Evolutionary conservation across 1,140 invertebrate genomes (phyloP).

Genomic region (Lutraria rhynchaena): DNA sequence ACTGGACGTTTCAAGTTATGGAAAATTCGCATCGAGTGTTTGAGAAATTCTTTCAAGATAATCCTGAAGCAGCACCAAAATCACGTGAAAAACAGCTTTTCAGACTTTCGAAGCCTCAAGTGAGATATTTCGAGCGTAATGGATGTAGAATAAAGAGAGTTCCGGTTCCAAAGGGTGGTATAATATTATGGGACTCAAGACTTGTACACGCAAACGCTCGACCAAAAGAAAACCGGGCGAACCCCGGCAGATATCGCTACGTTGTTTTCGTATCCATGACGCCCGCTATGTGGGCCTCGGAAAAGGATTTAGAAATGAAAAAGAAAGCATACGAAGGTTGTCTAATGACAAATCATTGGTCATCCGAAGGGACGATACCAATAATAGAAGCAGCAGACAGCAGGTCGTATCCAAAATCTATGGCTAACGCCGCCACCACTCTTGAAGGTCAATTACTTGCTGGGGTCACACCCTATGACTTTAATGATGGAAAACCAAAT

Average conservation of each 20-base stretch:
- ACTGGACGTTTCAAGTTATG: conserved; percentile 60
- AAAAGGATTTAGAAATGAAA: conserved; percentile 37
- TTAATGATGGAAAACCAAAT: conserved; percentile 59
- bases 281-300: conserved; percentile 60
- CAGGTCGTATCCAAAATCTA: conserved; percentile 38
- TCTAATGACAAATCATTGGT: conserved; percentile 59
- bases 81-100: conserved; percentile 40
- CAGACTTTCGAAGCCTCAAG: conserved; percentile 40
- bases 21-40: conserved; percentile 55
- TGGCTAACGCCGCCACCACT: conserved; percentile 33
- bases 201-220: conserved; percentile 55
- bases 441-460: conserved; percentile 41
- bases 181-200: conserved; percentile 63
- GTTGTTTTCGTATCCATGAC: conserved; percentile 60
- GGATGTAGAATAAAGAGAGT: conserved; percentile 45
- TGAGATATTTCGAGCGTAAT: conserved; percentile 36
- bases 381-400: background rate
- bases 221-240: conserved; percentile 53
- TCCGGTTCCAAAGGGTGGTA: conserved; percentile 59
- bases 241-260: conserved; percentile 61
- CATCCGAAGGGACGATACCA: conserved; percentile 30
- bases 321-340: conserved; percentile 46
- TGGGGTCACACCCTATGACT: conserved; percentile 55
- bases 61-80: conserved; percentile 25
- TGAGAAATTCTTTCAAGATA: conserved; percentile 47